Conservation (phyloP, 2,113 vertebrate species). For the Platysteira castanea region DNA sequence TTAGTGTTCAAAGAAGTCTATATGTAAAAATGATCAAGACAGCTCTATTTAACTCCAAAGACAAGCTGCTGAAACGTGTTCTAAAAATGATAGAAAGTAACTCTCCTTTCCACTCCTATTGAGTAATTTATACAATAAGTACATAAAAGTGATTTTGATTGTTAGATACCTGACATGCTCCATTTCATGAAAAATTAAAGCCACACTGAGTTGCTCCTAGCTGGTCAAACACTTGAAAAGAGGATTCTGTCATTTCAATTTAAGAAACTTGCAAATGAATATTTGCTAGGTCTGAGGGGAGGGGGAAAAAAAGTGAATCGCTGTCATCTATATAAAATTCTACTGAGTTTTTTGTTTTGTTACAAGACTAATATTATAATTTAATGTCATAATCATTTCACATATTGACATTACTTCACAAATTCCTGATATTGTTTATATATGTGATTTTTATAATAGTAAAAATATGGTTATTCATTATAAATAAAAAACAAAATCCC, state of each 20-base stretch:
- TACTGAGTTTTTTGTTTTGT: neutral
- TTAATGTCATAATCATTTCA: neutral
- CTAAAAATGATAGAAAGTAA: slow-evolving; percentile 48
- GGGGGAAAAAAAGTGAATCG: accelerated
- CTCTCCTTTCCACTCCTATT: slow-evolving; percentile 43
- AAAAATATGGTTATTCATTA: neutral
- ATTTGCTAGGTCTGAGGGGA: neutral
- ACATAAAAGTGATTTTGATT: slow-evolving; percentile 8
- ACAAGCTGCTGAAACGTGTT: slow-evolving; percentile 56
- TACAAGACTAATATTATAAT: neutral
- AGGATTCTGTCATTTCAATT: neutral
- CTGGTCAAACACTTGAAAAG: neutral
- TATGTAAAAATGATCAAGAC: slow-evolving; percentile 77
- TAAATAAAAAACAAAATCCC: neutral
- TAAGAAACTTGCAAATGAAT: neutral
- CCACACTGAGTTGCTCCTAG: neutral
- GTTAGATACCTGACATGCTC: neutral
- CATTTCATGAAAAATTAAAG: neutral
- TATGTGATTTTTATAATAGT: neutral
- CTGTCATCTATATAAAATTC: neutral
- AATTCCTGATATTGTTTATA: neutral
- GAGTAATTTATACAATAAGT: slow-evolving; percentile 61
- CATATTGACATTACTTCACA: neutral
- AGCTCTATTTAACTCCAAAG: slow-evolving; percentile 73
- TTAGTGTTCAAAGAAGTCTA: slow-evolving; percentile 68